Percentiles rank a stretch among this genome's conserved stretches.
Conservation (phyloP, 1,140 invertebrate species). For the Drosophila auraria region DNA sequence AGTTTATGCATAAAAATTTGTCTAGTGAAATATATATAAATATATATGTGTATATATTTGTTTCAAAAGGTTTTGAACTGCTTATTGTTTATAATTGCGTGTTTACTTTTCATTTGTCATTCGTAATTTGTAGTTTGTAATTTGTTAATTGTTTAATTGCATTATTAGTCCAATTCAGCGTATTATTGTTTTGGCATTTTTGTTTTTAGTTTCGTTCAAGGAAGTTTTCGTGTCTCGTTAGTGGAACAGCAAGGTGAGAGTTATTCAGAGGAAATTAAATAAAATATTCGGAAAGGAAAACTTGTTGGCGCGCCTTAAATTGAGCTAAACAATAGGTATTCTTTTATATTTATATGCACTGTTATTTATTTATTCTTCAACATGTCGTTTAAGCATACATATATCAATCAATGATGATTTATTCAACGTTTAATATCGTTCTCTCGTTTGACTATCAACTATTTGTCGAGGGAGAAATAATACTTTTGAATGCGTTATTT, state of each 20-base stretch:
- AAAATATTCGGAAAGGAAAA: conserved; percentile 33
- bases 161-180: conserved; percentile 55
- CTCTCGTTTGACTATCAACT: conserved; percentile 34
- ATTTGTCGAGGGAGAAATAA: conserved; percentile 48
- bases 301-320: conserved; percentile 54
- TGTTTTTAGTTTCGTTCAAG: conserved; percentile 51
- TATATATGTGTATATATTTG: conserved; percentile 73
- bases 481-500: conserved; percentile 39
- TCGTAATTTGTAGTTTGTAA: conserved; percentile 39
- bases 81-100: conserved; percentile 83
- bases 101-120: conserved; percentile 73
- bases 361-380: conserved; percentile 35
- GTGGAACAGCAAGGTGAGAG: conserved; percentile 49
- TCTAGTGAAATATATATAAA: conserved; percentile 81
- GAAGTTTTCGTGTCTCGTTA: conserved; percentile 46
- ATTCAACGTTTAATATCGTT: conserved; percentile 39
- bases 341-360: conserved; percentile 36
- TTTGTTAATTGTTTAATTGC: conserved; percentile 61
- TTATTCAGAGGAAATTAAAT: conserved; percentile 28
- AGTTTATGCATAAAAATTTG: conserved; percentile 78
- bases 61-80: conserved; percentile 74
- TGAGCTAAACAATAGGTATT: conserved; percentile 46
- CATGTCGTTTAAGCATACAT: conserved; percentile 46
- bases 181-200: conserved; percentile 72
- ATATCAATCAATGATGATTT: conserved; percentile 45